Evolutionary conservation across 2,113 vertebrate species (phyloP), one percentile per base, ranked within the genome.

Genomic region (Phylloscopus trochilus): DNA sequence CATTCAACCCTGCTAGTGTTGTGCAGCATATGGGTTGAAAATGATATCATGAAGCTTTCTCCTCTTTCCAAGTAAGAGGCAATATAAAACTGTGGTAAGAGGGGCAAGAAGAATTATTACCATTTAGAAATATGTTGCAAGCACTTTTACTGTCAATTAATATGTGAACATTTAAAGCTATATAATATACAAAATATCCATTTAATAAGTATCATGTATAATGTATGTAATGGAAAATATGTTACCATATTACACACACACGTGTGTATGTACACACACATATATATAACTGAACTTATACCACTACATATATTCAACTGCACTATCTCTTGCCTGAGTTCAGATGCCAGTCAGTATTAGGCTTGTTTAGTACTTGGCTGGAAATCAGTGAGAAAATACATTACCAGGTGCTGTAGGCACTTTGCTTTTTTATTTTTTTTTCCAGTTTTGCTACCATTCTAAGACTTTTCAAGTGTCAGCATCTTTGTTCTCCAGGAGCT

Each of bases 401-500:
- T 39, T 87, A 82, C 33, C 31, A 56, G 47, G 35, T 92, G 83
- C 86, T 93, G 58, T 87, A 62, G 78, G 27, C 49, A 30, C 74
- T 95, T 93, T 56, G 15, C 46, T 30, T 59, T 66, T 26, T 58
- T 62, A 66, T 77, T 60, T 83, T 18, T 35, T 9, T 10, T 18
- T 6, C 13, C 62, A 31, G 39, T 94, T 93, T 58, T 92, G 49
- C 66, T 87, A 14, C 56, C 26, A 82, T 80, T 69, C 70, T 64
- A 64, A 93, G 77, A 73, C 89, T 85, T 94, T 92, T 92, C 63
- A 96, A 46, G 63, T 47, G 80, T 95, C 95, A 96, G 94, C 91
- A 93, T 92, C 80, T 96, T 97, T 93, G 56, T 90, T 89, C 79
- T 95, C 33, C 31, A 67, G 60, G 69, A 93, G 75, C 46, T 87